Percentiles rank a stretch among this genome's conserved stretches.
These are phyloP conservation scores for Apoda limacodes DNA, from an alignment of 2,888 invertebrate species.

Conservation along the genomic window DNA sequence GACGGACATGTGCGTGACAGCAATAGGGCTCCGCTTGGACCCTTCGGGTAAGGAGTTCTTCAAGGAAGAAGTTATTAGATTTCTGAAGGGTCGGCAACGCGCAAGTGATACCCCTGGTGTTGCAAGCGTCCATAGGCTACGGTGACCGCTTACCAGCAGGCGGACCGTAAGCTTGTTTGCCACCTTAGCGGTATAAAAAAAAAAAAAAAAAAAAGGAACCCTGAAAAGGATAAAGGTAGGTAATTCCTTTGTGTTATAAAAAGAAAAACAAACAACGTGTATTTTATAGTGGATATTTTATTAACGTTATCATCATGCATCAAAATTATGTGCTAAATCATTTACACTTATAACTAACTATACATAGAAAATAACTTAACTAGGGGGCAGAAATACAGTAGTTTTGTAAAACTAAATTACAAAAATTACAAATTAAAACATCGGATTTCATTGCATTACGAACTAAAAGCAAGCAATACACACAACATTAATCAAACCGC, in stretches of 20 bases:
- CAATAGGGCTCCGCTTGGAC: too few relatives aligned
- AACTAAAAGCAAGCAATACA: conserved; percentile 57
- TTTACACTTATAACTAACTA: conserved; percentile 70
- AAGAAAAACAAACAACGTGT: conserved; percentile 40
- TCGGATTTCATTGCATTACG: conserved; percentile 57
- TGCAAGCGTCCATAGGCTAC: too few relatives aligned
- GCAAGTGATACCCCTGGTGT: too few relatives aligned
- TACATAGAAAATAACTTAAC: conserved; percentile 70
- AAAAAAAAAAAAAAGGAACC: neutral
- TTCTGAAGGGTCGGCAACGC: too few relatives aligned
- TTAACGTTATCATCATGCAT: conserved; percentile 71
- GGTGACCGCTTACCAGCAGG: too few relatives aligned
- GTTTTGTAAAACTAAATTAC: conserved; percentile 61
- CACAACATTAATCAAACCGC: conserved; percentile 49
- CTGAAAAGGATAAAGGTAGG: neutral
- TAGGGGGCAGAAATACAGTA: conserved; percentile 66
- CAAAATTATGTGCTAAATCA: conserved; percentile 68
- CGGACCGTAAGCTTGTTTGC: too few relatives aligned
- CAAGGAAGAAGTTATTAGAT: too few relatives aligned
- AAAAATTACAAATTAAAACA: conserved; percentile 57
- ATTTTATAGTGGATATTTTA: conserved; percentile 69
- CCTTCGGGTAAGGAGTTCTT: too few relatives aligned
- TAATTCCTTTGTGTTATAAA: too few relatives aligned
- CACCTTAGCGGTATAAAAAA: too few relatives aligned
- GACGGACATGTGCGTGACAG: too few relatives aligned